phyloP scores from a whole-genome alignment of 2,888 invertebrate genomes.

The Dascillus cervinus region DNA sequence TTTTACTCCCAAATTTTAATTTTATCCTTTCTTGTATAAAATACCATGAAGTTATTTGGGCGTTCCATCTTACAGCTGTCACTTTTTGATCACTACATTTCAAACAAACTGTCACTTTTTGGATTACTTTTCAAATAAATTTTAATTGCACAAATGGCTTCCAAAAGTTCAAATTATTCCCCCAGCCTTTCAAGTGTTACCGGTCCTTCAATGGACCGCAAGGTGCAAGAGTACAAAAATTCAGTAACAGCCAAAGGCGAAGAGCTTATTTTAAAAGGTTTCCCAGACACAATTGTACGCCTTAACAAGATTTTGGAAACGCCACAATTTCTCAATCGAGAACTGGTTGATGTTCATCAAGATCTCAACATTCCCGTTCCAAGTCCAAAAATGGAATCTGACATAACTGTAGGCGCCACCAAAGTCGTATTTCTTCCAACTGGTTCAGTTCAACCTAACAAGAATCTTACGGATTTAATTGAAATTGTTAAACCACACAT shows the following conservation, averaged over 20 bases:
- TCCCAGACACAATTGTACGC: constrained; percentile 89
- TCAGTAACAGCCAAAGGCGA: constrained; percentile 83
- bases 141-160: too few species aligned
- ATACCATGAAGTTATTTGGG: too few species aligned
- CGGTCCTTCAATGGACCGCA: too few species aligned
- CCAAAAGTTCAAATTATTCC: too few species aligned
- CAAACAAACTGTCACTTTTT: too few species aligned
- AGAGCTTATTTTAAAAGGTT: constrained; percentile 77
- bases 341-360: constrained; percentile 71
- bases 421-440: constrained; percentile 72
- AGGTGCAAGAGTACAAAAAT: constrained; percentile 89
- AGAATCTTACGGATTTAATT: constrained; percentile 78
- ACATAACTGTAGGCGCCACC: constrained; percentile 47
- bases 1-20: too few species aligned
- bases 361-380: constrained; percentile 85
- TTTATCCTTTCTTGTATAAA: too few species aligned
- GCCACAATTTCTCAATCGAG: constrained; percentile 69
- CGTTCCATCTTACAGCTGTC: too few species aligned
- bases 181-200: too few species aligned
- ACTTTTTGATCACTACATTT: too few species aligned
- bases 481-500: constrained; percentile 91
- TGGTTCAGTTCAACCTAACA: constrained; percentile 85
- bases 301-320: constrained; percentile 82
- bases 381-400: constrained; percentile 55
- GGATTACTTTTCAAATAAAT: too few species aligned